Evolutionary conservation across 2,797 vertebrate genomes (phyloP), one percentile per base, ranked within the genome.

Genomic region (Rhinatrema bivittatum): DNA sequence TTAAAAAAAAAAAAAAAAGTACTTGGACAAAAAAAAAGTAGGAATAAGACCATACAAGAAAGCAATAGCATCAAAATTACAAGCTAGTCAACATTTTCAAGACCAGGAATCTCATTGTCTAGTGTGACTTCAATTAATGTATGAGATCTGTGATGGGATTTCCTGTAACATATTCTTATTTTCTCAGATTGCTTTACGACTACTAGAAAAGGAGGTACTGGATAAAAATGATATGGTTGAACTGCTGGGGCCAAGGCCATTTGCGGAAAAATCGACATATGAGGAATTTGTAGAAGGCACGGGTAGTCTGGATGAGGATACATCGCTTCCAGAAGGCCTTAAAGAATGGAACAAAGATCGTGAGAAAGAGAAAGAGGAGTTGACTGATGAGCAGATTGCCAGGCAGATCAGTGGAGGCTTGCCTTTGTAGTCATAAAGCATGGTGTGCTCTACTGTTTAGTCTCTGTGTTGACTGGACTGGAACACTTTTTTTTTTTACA

Each of bases 281-380:
- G 95, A 98, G 65, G 95, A 97, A 13, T 93, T 98, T 62, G 93
- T 98, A 29, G 95, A 96, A 70, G 93, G 94, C 29, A 98, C 94
- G 0, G 95, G 95, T 5, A 82, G 93, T 7, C 57, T 89, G 55
- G 94, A 97, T 1, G 95, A 98, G 62, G 93, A 98, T 74, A 98
- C 94, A 0, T 75, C 91, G 0, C 85, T 98, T 36, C 95, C 94
- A 0, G 88, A 93, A 53, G 94, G 94, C 40, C 85, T 98, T 47
- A 96, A 93, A 72, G 89, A 94, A 81, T 98, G 95, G 94, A 97
- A 97, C 75, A 90, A 79, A 66, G 89, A 94, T 15, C 71, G 78
- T 6, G 72, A 84, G 27, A 82, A 69, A 24, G 80, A 88, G 29
- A 85, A 79, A 7, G 87, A 91, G 38, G 88, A 91, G 60, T 71